A percentile compares a stretch with the other conserved stretches of the same genome.
Evolutionary conservation across 2,113 vertebrate species (phyloP).

Genomic region (Callocephalon fimbriatum): DNA sequence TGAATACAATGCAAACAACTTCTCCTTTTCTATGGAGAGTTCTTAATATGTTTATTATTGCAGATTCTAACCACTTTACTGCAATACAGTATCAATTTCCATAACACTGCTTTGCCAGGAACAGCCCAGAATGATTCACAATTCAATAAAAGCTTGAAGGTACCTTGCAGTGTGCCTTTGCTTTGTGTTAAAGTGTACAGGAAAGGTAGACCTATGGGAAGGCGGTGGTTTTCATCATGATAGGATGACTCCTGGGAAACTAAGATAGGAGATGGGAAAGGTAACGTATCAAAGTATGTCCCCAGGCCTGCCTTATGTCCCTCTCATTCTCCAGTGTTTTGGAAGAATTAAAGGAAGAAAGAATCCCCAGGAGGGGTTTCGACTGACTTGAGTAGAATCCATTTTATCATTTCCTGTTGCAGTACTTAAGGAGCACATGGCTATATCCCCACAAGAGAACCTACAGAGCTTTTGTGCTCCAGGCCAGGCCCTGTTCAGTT

Average conservation of each 20-base stretch:
- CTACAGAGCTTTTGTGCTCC: background rate
- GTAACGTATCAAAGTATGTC: background rate
- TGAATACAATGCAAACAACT: background rate
- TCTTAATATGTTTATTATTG: background rate
- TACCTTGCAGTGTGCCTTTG: background rate
- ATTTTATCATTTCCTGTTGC: background rate
- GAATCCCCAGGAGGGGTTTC: background rate
- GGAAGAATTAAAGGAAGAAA: background rate
- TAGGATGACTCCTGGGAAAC: background rate
- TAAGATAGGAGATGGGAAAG: background rate
- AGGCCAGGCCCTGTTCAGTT: background rate
- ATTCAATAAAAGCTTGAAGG: background rate
- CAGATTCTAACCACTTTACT: background rate
- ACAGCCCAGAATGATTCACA: background rate
- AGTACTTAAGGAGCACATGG: background rate
- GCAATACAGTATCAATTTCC: background rate
- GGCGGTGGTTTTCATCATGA: background rate
- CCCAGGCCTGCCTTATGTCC: background rate
- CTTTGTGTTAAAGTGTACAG: background rate
- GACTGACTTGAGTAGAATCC: background rate
- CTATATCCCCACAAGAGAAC: background rate
- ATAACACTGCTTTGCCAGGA: background rate
- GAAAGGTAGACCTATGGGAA: background rate
- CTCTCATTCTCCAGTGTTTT: background rate
- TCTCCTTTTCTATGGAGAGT: background rate